Base-by-base conservation (phyloP, 2,113 vertebrate genomes). In the Microtus richardsoni region DNA sequence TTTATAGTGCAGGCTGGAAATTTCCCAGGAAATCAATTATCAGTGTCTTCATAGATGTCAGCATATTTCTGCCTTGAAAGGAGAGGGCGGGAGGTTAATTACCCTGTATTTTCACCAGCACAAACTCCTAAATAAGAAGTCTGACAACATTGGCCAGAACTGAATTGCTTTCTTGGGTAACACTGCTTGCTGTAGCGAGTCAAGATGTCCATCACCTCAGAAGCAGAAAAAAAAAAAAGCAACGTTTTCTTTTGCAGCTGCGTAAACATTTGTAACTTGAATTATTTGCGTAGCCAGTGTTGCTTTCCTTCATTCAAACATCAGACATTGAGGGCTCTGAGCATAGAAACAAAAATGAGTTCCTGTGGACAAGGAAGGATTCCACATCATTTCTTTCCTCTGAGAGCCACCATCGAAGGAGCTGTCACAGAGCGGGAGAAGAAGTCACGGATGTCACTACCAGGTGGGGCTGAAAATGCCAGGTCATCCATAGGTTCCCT, bases 221-320 rank as follows among this genome's bases (percentile, higher is more conserved):
- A 6, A 64, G 30, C 64, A 21, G 19, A 10, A 21, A n/a, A 9
- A 58, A 58, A 87, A 75, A 58, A 58, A 86, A 75, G 39, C 16
- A 6, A 7, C 33, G 28, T 49, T 87, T 84, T 47, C 30, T 39
- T 24, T 52, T 47, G 54, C 93, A 92, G 47, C 49, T 4, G 39
- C 39, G 36, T 26, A 91, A 95, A 82, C 13, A 54, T 87, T 54
- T 93, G 33, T 87, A 75, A 91, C 52, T 28, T 74, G 26, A 92
- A 73, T 30, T 79, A 79, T 41, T 85, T 13, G 47, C n/a, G 47
- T 70, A 80, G 39, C 64, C 33, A 62, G 36, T 75, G 36, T 93
- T 79, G 5, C 41, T 60, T 88, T 68, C 13, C 36, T 89, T 54
- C 49, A 92, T 89, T 93, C 39, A 64, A 62, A 30, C 90, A 30